Evolutionary conservation across 2,113 vertebrate genomes (phyloP), one percentile per base, ranked within the genome.

Genomic region (Uropsilus gracilis): DNA sequence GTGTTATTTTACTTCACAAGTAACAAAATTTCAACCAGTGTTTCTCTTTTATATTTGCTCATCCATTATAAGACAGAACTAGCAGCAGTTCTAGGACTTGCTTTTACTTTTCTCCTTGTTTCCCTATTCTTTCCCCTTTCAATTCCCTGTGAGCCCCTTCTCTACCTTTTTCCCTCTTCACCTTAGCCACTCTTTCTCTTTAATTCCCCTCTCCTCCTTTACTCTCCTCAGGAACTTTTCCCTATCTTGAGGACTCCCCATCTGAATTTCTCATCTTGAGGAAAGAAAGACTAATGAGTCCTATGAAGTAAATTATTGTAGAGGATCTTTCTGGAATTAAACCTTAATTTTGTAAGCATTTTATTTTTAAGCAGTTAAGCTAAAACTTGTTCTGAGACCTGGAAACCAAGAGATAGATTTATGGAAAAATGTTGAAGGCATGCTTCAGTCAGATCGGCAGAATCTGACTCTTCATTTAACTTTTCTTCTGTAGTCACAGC

Each of bases 241-340:
- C 13, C 20, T 24, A 17, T 42, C 48, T 30, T 32, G n/a, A 22
- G 13, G 22, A 17, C 18, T 16, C 6, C 50, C n/a, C 16, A 28
- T 32, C 13, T 4, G 4, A 53, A 12, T 17, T 30, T 61, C 55
- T 90, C 6, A 5, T 94, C 92, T 76, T 96, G 39, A 90, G 71
- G 90, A 63, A 89, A 53, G 64, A 93, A 14, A 5, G 22, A 16
- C 44, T 69, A 72, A 16, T 94, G 66, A 76, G 18, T 53, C 30
- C 42, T 81, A 8, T 73, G 88, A 92, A 78, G 39, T 92, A 77
- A 92, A 94, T 82, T 73, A 32, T 86, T 7, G 28, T 75, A 3
- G 10, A 95, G 32, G 20, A 75, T 6, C 30, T 93, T 93, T 93
- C 69, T 39, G 2, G 91, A 90, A 86, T 86, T 92, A 37, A 63